phyloP scores from a whole-genome alignment of 2,113 vertebrate species.

The Notothenia coriiceps region DNA sequence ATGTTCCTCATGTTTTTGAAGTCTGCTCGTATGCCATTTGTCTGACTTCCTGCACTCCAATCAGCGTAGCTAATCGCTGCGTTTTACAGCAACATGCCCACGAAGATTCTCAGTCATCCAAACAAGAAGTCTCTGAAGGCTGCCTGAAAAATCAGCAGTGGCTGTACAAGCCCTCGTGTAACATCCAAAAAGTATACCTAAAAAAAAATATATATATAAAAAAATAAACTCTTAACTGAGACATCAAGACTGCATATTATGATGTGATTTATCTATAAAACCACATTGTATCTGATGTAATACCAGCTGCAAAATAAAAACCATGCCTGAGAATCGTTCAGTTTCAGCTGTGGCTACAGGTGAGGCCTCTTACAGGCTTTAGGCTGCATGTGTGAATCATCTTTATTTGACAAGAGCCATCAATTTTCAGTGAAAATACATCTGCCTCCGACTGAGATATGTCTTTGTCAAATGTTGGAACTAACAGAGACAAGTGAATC shows the following conservation, averaged over 20 bases:
- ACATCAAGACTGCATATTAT: neutral
- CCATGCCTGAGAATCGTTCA: neutral
- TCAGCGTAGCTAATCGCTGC: slow-evolving; percentile 4
- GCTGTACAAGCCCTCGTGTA: neutral
- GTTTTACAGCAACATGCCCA: neutral
- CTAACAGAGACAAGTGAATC: neutral
- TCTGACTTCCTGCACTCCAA: slow-evolving; percentile 4
- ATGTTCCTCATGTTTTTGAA: slow-evolving; percentile 1
- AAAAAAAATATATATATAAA: neutral
- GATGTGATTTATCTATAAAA: slow-evolving; percentile 4
- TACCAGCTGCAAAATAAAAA: slow-evolving; percentile 31
- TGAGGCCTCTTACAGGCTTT: neutral
- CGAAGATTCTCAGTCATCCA: slow-evolving; percentile 29
- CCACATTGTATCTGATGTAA: neutral
- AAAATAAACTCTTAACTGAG: neutral
- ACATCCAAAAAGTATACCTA: neutral
- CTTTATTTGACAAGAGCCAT: slow-evolving; percentile 39
- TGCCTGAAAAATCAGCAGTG: neutral
- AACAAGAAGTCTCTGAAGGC: slow-evolving; percentile 18
- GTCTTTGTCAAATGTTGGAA: slow-evolving; percentile 23
- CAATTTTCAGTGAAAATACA: neutral
- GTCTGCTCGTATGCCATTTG: slow-evolving; percentile 5
- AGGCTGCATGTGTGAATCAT: slow-evolving; percentile 33
- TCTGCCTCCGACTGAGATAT: neutral
- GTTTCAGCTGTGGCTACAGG: slow-evolving; percentile 15